A percentile compares a stretch with the other conserved stretches of the same genome.
Evolutionary conservation across 2,797 vertebrate species (phyloP).

Genomic region (Tauraco hartlaubi): DNA sequence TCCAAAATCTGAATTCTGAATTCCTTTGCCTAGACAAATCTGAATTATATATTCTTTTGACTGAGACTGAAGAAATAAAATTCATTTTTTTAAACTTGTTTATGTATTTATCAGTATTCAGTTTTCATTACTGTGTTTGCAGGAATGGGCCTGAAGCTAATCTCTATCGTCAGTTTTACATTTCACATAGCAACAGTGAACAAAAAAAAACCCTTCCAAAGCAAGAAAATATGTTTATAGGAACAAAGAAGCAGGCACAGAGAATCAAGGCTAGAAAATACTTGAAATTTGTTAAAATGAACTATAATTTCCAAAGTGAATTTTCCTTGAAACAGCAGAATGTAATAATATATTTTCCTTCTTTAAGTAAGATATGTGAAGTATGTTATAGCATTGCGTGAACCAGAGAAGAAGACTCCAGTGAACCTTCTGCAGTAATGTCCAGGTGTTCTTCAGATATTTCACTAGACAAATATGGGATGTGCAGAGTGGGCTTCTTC

Average conservation of each 20-base stretch:
- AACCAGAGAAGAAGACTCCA: background rate
- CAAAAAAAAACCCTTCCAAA: background rate
- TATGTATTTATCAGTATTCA: background rate
- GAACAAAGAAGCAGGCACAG: background rate
- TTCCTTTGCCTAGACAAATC: background rate
- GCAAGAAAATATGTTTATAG: background rate
- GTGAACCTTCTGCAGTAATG: background rate
- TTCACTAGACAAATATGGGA: background rate
- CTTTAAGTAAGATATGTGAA: background rate
- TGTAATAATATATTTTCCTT: background rate
- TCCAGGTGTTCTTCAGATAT: background rate
- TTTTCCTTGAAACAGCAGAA: background rate
- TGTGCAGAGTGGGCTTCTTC: background rate
- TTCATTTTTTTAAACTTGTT: background rate
- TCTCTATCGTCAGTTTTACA: background rate
- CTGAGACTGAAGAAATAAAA: background rate
- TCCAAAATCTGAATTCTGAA: background rate
- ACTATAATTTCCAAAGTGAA: background rate
- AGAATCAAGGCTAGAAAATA: background rate
- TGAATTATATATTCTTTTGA: background rate
- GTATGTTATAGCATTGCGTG: background rate
- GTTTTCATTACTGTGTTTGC: background rate
- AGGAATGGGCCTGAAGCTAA: background rate
- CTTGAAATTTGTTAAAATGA: background rate
- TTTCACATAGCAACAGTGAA: background rate